phyloP scores from a whole-genome alignment of 2,797 vertebrate species.

The Ciconia nigra region DNA sequence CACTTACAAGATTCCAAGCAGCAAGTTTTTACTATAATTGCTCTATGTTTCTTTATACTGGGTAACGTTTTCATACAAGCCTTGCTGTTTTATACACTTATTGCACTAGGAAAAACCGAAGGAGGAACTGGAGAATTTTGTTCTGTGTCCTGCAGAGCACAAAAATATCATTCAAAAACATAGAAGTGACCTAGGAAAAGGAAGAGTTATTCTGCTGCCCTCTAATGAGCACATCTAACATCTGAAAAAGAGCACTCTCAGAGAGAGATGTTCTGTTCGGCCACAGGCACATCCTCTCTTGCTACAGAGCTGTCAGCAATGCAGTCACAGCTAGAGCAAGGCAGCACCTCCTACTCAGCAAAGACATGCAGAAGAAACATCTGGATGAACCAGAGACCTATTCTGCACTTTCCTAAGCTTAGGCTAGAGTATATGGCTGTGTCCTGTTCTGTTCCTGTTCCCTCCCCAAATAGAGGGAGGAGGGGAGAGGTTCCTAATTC shows the following conservation, averaged over 20 bases:
- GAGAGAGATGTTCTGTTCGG: not conserved
- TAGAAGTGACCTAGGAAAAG: slow-evolving; percentile 45
- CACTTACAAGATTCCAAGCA: not conserved
- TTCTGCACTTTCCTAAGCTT: not conserved
- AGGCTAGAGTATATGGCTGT: not conserved
- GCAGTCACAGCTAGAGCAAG: not conserved
- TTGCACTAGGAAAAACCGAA: not conserved
- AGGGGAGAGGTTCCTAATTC: not conserved
- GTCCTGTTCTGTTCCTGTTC: not conserved
- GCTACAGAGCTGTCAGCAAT: not conserved
- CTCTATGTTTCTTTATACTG: not conserved
- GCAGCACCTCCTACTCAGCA: not conserved
- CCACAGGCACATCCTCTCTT: not conserved
- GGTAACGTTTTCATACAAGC: not conserved
- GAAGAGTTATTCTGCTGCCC: slow-evolving; percentile 52
- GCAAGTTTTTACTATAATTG: not conserved
- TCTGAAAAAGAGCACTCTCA: not conserved
- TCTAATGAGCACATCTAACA: slow-evolving; percentile 50
- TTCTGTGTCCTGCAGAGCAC: not conserved
- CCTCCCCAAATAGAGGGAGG: not conserved
- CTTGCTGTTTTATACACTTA: not conserved
- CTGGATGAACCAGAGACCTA: not conserved
- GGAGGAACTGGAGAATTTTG: not conserved
- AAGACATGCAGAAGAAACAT: not conserved
- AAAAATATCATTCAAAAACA: slow-evolving; percentile 13